phyloP scores from a whole-genome alignment of 1,140 invertebrate species.

The Drosophila parabipectinata region DNA sequence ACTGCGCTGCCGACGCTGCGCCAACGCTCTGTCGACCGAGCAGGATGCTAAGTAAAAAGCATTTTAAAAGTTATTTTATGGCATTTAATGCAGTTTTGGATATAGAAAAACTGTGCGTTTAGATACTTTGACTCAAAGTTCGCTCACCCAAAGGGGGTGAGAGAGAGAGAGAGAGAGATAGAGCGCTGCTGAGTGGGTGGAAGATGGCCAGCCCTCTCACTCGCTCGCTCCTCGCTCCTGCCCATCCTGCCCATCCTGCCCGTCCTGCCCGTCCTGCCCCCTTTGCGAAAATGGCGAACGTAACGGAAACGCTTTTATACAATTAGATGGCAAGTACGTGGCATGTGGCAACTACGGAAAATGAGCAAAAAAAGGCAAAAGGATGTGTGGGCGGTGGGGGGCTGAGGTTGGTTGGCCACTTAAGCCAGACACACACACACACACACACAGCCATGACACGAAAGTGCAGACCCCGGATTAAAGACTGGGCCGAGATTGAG shows the following conservation, averaged over 20 bases:
- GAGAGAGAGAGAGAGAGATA: not conserved
- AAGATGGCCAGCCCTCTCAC: not conserved
- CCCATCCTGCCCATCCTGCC: not conserved
- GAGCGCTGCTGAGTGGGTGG: not conserved
- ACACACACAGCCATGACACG: not conserved
- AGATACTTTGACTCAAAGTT: slow-evolving; percentile 79
- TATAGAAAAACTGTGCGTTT: slow-evolving; percentile 82
- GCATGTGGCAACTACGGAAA: slow-evolving; percentile 40
- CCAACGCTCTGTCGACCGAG: slow-evolving; percentile 7
- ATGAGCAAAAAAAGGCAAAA: slow-evolving; percentile 20
- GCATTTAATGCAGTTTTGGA: slow-evolving; percentile 84
- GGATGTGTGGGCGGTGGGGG: not conserved
- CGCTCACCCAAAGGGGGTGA: not conserved
- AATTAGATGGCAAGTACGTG: slow-evolving; percentile 75
- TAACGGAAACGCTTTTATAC: slow-evolving; percentile 82
- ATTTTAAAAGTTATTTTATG: slow-evolving; percentile 84
- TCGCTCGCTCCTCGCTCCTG: not conserved
- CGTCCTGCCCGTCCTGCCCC: not conserved
- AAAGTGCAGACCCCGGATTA: slow-evolving; percentile 1
- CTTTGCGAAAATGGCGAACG: slow-evolving; percentile 72
- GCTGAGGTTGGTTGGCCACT: slow-evolving; percentile 7
- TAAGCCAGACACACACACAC: slow-evolving; percentile 15
- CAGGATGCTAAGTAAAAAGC: slow-evolving; percentile 83
- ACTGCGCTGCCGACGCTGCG: slow-evolving; percentile 16
- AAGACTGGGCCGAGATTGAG: not conserved